Conservation (phyloP, 2,888 invertebrate species). For the Drosophila recens region DNA sequence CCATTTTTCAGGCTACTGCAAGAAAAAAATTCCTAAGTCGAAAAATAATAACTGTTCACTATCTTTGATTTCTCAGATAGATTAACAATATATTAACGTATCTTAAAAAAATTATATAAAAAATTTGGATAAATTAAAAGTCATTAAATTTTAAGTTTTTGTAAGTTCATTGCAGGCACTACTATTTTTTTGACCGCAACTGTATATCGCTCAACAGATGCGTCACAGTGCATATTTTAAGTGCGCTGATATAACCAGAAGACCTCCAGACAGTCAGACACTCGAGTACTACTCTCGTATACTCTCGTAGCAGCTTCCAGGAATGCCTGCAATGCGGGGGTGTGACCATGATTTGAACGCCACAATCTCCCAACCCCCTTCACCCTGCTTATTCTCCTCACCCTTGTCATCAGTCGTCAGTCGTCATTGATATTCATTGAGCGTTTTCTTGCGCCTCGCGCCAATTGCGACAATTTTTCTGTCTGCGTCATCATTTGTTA, state of each 20-base stretch:
- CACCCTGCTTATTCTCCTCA: neutral
- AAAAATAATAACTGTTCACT: too few relatives aligned
- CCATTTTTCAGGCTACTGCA: too few relatives aligned
- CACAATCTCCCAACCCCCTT: neutral
- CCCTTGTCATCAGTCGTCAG: constrained; percentile 5
- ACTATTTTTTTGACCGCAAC: too few relatives aligned
- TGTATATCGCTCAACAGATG: constrained; percentile 69
- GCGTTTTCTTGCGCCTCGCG: constrained; percentile 46
- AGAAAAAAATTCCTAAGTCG: too few relatives aligned
- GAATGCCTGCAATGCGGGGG: constrained; percentile 68
- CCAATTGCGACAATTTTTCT: constrained; percentile 71
- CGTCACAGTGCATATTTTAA: constrained; percentile 78
- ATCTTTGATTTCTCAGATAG: too few relatives aligned
- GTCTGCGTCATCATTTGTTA: constrained; percentile 71
- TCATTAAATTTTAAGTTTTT: too few relatives aligned
- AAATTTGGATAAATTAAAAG: too few relatives aligned
- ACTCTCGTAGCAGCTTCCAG: constrained; percentile 59
- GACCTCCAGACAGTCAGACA: constrained; percentile 50
- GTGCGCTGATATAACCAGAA: constrained; percentile 70
- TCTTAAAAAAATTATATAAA: too few relatives aligned
- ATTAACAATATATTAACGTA: too few relatives aligned
- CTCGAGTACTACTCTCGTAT: constrained; percentile 21
- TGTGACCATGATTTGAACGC: constrained; percentile 51
- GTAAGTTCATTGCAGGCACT: too few relatives aligned
- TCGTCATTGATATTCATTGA: constrained; percentile 68